These are phyloP conservation scores for Pelvicachromis taeniatus DNA, from an alignment of 2,113 vertebrate genomes.

Conservation along the genomic window DNA sequence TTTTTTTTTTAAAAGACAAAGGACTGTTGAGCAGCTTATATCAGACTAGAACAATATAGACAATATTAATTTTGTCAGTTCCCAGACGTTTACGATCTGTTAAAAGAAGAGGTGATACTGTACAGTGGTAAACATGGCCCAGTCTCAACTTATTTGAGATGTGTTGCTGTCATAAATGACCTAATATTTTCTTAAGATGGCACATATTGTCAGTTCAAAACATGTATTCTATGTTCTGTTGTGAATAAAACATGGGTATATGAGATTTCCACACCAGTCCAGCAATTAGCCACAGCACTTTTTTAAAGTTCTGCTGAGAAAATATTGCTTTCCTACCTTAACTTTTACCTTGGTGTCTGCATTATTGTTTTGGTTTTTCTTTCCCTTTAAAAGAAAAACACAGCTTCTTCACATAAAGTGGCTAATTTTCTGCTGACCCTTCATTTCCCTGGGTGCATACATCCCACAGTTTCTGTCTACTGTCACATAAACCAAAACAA, in stretches of 20 bases:
- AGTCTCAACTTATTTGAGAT: accelerated
- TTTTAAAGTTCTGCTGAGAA: slow-evolving; percentile 6
- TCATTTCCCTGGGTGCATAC: neutral
- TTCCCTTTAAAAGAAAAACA: neutral
- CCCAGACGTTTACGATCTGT: neutral
- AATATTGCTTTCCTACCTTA: slow-evolving; percentile 3
- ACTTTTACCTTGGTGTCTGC: neutral
- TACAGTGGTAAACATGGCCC: neutral
- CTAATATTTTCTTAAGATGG: neutral
- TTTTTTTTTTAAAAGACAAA: too few species aligned
- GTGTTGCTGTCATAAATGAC: neutral
- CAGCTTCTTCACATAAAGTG: neutral
- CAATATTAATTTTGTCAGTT: neutral
- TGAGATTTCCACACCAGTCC: neutral
- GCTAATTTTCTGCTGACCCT: slow-evolving; percentile 1
- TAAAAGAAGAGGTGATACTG: neutral
- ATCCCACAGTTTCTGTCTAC: neutral
- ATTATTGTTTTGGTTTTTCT: neutral
- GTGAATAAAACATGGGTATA: neutral
- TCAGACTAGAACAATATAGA: neutral
- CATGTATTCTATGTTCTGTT: neutral
- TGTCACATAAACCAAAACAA: slow-evolving; percentile 4
- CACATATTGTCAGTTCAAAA: neutral
- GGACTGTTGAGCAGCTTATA: neutral
- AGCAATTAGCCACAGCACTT: slow-evolving; percentile 48